Conservation (phyloP, 2,888 invertebrate species). For the Alcis repandata region DNA sequence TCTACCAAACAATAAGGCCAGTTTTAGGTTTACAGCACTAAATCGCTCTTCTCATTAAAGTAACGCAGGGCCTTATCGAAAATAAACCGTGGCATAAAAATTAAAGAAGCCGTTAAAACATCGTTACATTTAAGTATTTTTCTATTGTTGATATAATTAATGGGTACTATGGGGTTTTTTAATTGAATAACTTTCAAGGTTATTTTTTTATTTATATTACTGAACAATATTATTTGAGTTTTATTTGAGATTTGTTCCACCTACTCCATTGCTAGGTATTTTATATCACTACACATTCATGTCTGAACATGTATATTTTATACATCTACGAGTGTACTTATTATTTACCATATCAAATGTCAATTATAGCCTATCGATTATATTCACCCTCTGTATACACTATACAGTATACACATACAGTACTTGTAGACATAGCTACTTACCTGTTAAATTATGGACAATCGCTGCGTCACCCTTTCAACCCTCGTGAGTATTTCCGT, state of each 20-base stretch:
- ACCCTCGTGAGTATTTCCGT: slow-evolving; percentile 6
- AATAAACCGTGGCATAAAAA: slow-evolving; percentile 10
- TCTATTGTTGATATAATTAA: neutral
- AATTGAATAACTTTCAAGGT: neutral
- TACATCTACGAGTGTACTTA: neutral
- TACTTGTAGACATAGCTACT: slow-evolving; percentile 22
- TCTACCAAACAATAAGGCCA: no score
- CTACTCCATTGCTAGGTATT: no score
- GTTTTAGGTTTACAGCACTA: neutral
- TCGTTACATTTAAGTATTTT: slow-evolving; percentile 15
- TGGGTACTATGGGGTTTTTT: neutral
- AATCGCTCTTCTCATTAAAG: slow-evolving; percentile 2
- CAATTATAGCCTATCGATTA: slow-evolving; percentile 7
- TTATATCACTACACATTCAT: neutral
- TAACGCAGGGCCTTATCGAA: slow-evolving; percentile 10
- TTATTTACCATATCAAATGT: neutral
- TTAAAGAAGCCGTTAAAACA: slow-evolving; percentile 29
- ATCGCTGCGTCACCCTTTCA: slow-evolving; percentile 45
- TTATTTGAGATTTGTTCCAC: neutral
- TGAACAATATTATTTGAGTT: no score
- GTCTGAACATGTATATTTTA: neutral
- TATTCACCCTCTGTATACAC: slow-evolving; percentile 8
- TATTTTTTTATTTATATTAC: no score
- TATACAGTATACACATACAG: no score
- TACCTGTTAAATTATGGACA: slow-evolving; percentile 54